Evolutionary conservation across 2,113 vertebrate genomes (phyloP), one percentile per base, ranked within the genome.

Genomic region (Synchiropus splendidus): DNA sequence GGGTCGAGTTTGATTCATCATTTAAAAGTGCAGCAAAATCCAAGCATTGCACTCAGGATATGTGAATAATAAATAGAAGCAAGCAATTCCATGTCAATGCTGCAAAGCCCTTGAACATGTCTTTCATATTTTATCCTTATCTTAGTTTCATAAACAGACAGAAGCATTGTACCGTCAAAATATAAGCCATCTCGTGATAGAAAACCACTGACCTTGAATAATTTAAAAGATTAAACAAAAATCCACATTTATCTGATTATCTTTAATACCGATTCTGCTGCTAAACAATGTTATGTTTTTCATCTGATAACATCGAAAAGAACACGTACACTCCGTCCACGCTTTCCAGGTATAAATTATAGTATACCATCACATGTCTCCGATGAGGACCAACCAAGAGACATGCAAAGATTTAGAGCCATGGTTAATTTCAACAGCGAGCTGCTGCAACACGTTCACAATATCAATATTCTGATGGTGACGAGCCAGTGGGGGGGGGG

Each of bases 381-480:
- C n/a, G 18, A 55, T 48, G 38, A 18, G 63, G n/a, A 54, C 46
- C 40, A 58, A 48, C 36, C 12, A 38, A 33, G 45, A 67, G 33
- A 47, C 54, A 56, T 15, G 38, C 42, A 31, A 36, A 74, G 58
- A 82, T 79, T 72, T 78, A 79, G 57, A 68, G 69, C 67, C 48
- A 68, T 78, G 76, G 61, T 70, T 80, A 60, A 73, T 81, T 78
- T 76, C 51, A 62, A 73, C 66, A 71, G 53, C 51, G 70, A 72
- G 74, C 68, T 78, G 67, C 67, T 35, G 74, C 77, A 83, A 81
- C 76, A 82, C 55, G 49, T 80, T 79, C 62, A 55, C 64, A 74
- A 68, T 81, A 84, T 84, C 83, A 79, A 85, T 85, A 84, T 80
- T 82, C 79, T 54, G 79, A 79, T 64, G 67, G 70, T 82, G 79